Evolutionary conservation across 2,888 invertebrate species (phyloP).

Genomic region (Drosophila diplacantha): DNA sequence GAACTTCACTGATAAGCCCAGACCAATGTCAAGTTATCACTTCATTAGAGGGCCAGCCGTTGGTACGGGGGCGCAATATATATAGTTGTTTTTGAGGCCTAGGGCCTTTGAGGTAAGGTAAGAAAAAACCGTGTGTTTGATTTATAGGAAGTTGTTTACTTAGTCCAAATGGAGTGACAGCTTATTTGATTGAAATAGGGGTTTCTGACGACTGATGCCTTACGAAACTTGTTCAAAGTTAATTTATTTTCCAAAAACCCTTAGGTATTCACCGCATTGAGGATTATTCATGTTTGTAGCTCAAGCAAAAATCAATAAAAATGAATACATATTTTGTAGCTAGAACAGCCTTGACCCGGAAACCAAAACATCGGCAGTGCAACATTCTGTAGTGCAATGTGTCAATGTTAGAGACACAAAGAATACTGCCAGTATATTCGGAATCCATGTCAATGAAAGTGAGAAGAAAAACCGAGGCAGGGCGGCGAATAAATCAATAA

Average conservation of each 20-base stretch:
- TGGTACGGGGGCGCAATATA: constrained; percentile 18
- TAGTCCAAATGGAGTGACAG: constrained; percentile 5
- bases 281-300: neutral
- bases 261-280: neutral
- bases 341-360: constrained; percentile 21
- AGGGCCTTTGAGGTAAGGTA: neutral
- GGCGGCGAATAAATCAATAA: constrained; percentile 46
- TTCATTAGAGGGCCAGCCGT: constrained; percentile 49
- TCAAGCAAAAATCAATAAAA: constrained; percentile 20
- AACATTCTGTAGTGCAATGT: constrained; percentile 22
- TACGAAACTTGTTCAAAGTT: neutral
- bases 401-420: constrained; percentile 28
- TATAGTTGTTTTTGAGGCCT: constrained; percentile 4
- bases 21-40: constrained; percentile 54
- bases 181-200: neutral
- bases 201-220: neutral
- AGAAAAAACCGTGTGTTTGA: constrained; percentile 3
- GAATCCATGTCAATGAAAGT: constrained; percentile 46
- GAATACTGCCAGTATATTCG: constrained; percentile 4
- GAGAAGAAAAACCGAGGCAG: constrained; percentile 34
- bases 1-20: constrained; percentile 45
- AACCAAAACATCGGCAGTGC: constrained; percentile 12
- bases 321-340: constrained; percentile 1
- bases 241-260: neutral
- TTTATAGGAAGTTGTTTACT: constrained; percentile 11